phyloP scores from a whole-genome alignment of 1,140 invertebrate species.

The Anthonomus grandis region DNA sequence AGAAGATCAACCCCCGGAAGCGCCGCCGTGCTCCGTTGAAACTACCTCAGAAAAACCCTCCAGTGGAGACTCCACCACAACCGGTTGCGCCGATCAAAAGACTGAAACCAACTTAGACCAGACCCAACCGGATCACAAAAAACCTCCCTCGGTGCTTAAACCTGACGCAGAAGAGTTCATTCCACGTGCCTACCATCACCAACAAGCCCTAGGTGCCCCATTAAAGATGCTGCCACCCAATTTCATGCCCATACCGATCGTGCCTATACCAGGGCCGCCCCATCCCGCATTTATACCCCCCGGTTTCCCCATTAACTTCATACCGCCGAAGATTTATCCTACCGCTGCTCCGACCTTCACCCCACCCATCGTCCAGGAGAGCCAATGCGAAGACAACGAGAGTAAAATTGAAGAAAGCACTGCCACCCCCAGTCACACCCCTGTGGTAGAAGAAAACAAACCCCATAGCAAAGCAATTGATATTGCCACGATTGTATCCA shows the following conservation, averaged over 20 bases:
- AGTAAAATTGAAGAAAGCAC: slow-evolving; percentile 10
- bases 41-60: background rate
- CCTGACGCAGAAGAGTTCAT: slow-evolving; percentile 48
- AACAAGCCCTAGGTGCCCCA: slow-evolving; percentile 22
- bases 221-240: slow-evolving; percentile 39
- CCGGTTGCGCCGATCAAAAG: slow-evolving; percentile 20
- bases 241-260: slow-evolving; percentile 38
- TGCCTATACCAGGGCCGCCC: slow-evolving; percentile 29
- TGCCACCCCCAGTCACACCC: slow-evolving; percentile 17
- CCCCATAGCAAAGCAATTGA: slow-evolving; percentile 36
- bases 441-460: slow-evolving; percentile 12
- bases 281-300: slow-evolving; percentile 35
- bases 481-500: slow-evolving; percentile 45
- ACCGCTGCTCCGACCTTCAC: slow-evolving; percentile 5
- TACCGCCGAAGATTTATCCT: slow-evolving; percentile 29
- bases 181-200: slow-evolving; percentile 37
- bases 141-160: slow-evolving; percentile 38
- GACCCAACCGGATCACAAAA: slow-evolving; percentile 7
- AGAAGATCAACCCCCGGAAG: background rate
- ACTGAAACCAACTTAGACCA: slow-evolving; percentile 12
- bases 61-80: background rate
- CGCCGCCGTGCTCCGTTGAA: background rate
- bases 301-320: slow-evolving; percentile 38
- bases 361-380: slow-evolving; percentile 12
- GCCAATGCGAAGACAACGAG: slow-evolving; percentile 15